phyloP scores from a whole-genome alignment of 2,113 vertebrate genomes.

The Xiphophorus couchianus region DNA sequence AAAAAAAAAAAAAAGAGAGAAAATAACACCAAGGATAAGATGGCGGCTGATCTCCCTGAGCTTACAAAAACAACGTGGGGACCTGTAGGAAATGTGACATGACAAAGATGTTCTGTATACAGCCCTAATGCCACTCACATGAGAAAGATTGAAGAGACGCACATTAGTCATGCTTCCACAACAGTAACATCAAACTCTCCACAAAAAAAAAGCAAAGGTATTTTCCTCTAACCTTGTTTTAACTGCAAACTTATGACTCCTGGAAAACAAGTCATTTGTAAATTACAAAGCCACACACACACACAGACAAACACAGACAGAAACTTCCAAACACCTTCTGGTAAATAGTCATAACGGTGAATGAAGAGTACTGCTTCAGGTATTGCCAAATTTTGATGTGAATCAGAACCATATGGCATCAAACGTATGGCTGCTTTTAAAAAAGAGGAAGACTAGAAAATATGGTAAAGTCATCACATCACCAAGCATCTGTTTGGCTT shows the following conservation, averaged over 20 bases:
- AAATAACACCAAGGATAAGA: constrained; percentile 40
- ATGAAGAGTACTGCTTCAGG: constrained; percentile 5
- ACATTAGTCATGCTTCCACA: constrained; percentile 43
- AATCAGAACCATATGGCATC: constrained; percentile 14
- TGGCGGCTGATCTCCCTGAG: constrained; percentile 83
- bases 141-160: constrained; percentile 31
- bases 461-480: constrained; percentile 5
- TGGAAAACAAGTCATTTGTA: background rate
- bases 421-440: constrained; percentile 29
- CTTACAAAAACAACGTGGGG: constrained; percentile 74
- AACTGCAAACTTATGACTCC: background rate
- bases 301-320: background rate
- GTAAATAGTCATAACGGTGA: constrained; percentile 13
- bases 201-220: constrained; percentile 10
- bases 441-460: constrained; percentile 31
- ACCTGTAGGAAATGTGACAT: constrained; percentile 59
- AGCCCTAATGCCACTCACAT: constrained; percentile 69
- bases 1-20: background rate
- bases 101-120: constrained; percentile 63
- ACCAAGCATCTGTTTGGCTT: constrained; percentile 42
- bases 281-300: background rate
- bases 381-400: background rate
- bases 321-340: constrained; percentile 20
- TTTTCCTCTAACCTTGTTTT: background rate
- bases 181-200: constrained; percentile 39